These are phyloP conservation scores for Vannuccia rotundouncinata DNA, from an alignment of 2,888 invertebrate species.

Conservation along the genomic window DNA sequence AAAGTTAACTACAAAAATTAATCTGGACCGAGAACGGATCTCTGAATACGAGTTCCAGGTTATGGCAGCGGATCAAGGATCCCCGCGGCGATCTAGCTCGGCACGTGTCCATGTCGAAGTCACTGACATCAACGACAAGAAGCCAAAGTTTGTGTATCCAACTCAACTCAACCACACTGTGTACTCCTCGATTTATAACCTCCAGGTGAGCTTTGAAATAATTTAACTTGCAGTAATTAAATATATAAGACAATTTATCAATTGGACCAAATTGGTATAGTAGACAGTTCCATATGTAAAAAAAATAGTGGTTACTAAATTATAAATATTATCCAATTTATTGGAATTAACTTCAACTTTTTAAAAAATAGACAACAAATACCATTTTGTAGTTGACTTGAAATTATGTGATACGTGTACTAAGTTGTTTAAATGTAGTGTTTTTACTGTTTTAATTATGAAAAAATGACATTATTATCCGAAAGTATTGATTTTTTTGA, in stretches of 20 bases:
- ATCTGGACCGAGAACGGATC: constrained; percentile 30
- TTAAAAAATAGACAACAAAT: background rate
- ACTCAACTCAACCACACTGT: constrained; percentile 34
- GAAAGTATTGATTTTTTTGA: no score
- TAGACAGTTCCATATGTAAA: no score
- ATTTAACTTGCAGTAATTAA: background rate
- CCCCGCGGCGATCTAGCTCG: background rate
- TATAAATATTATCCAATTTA: no score
- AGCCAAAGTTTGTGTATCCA: constrained; percentile 36
- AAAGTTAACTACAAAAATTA: constrained; percentile 3
- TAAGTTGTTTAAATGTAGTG: no score
- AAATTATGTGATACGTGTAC: background rate
- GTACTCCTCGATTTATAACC: constrained; percentile 18
- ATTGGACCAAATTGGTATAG: no score
- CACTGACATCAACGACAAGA: constrained; percentile 33
- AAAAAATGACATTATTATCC: no score
- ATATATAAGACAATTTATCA: no score
- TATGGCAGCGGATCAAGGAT: constrained; percentile 32
- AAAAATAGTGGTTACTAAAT: no score
- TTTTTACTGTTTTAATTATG: no score
- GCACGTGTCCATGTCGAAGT: constrained; percentile 25
- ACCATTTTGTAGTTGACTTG: background rate
- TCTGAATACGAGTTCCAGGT: constrained; percentile 33
- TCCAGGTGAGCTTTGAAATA: background rate
- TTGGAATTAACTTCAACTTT: no score